Conservation (phyloP, 2,797 vertebrate genomes). For the Melopsittacus undulatus region DNA sequence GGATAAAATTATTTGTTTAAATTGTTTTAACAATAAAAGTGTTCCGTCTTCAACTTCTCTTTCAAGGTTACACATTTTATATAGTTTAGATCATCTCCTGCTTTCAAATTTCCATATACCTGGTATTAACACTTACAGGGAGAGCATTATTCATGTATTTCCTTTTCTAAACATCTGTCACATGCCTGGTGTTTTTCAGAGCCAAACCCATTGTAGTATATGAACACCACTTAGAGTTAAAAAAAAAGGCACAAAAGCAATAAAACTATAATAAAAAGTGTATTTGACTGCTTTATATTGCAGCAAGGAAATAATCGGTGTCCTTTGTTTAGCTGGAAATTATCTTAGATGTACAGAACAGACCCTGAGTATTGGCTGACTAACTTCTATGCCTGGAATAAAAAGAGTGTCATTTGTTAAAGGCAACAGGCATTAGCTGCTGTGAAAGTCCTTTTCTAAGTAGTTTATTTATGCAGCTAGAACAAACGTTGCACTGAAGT, state of each 20-base stretch:
- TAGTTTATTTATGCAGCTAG: neutral
- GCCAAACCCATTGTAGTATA: neutral
- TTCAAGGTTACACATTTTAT: neutral
- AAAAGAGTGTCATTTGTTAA: neutral
- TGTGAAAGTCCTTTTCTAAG: conserved; percentile 5
- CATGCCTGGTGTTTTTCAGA: neutral
- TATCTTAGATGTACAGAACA: neutral
- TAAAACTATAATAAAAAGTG: neutral
- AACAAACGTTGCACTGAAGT: neutral
- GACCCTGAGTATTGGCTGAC: neutral
- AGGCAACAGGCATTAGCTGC: neutral
- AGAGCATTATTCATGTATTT: neutral
- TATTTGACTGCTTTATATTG: neutral
- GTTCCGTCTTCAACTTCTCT: neutral
- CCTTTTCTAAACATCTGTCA: neutral
- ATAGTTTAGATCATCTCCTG: neutral
- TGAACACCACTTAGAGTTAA: neutral
- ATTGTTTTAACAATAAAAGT: neutral
- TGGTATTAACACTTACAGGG: neutral
- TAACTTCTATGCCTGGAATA: neutral
- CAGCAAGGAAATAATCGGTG: neutral
- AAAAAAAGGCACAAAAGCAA: neutral
- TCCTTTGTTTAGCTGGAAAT: neutral
- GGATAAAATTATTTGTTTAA: neutral
- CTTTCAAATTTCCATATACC: neutral